Conservation (phyloP, 2,113 vertebrate species). For the Forbesichthys papilliferus region DNA sequence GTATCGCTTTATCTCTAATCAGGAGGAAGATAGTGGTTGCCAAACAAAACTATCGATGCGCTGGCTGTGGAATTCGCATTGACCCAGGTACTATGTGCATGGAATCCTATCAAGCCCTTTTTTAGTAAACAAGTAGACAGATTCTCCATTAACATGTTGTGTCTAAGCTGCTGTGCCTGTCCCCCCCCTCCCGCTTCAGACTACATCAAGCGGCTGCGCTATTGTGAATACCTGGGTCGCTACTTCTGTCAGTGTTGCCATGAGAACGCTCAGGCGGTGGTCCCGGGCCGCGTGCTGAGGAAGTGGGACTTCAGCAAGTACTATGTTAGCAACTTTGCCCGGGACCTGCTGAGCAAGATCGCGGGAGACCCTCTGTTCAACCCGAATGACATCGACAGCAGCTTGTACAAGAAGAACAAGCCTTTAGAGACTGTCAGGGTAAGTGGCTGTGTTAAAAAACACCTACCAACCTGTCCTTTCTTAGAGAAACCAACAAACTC, state of each 20-base stretch:
- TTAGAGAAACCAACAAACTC: not conserved
- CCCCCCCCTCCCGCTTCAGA: slow-evolving; percentile 66
- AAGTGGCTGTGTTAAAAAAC: not conserved
- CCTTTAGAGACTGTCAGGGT: slow-evolving; percentile 78
- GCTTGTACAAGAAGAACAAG: slow-evolving; percentile 91
- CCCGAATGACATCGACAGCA: slow-evolving; percentile 87
- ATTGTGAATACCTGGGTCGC: slow-evolving; percentile 96
- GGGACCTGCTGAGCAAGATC: slow-evolving; percentile 93
- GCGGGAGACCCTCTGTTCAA: slow-evolving; percentile 95
- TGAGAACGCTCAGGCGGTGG: slow-evolving; percentile 86
- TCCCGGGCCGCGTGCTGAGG: slow-evolving; percentile 88
- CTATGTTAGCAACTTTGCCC: slow-evolving; percentile 94
- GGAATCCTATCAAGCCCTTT: not conserved
- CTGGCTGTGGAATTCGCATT: slow-evolving; percentile 91
- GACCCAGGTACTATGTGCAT: slow-evolving; percentile 82
- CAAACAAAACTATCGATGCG: slow-evolving; percentile 97
- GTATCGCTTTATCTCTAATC: slow-evolving; percentile 9
- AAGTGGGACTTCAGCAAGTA: slow-evolving; percentile 99
- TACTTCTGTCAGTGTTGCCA: slow-evolving; percentile 99
- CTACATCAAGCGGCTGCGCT: slow-evolving; percentile 94
- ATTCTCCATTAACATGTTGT: not conserved
- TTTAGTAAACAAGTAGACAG: not conserved
- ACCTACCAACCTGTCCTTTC: not conserved
- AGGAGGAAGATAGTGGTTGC: slow-evolving; percentile 93
- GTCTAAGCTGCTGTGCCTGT: not conserved